These are phyloP conservation scores for Papilio aristodemus DNA, from an alignment of 1,140 invertebrate species.

Conservation along the genomic window DNA sequence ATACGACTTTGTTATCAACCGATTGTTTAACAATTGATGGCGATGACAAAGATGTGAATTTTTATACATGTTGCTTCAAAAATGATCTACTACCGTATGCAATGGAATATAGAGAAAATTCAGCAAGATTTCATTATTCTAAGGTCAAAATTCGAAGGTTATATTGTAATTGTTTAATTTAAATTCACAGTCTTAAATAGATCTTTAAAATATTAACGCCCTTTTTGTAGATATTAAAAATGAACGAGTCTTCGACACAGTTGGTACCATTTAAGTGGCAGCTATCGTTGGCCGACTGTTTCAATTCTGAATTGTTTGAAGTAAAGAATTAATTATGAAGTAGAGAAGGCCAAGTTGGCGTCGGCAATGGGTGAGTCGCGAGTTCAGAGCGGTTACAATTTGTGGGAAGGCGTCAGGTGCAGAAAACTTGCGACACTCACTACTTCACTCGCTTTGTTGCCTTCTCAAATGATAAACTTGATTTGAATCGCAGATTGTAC, in stretches of 20 bases:
- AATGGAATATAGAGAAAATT: not conserved
- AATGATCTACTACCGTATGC: not conserved
- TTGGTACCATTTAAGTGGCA: conserved; percentile 76
- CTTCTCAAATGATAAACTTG: conserved; percentile 76
- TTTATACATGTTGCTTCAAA: not conserved
- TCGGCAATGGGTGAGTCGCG: conserved; percentile 58
- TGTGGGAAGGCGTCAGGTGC: conserved; percentile 77
- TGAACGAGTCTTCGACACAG: conserved; percentile 71
- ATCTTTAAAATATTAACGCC: conserved; percentile 73
- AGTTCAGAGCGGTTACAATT: conserved; percentile 73
- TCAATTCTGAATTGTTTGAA: conserved; percentile 72
- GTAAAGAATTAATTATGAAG: conserved; percentile 80
- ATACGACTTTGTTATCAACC: too few relatives aligned
- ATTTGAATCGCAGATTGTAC: conserved; percentile 77
- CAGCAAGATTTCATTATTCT: not conserved
- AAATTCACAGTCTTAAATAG: conserved; percentile 55
- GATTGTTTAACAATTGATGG: too few relatives aligned
- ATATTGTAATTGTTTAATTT: not conserved
- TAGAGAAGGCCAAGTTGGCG: conserved; percentile 68
- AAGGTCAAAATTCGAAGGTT: too few relatives aligned
- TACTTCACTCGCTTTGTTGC: conserved; percentile 72
- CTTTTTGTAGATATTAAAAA: conserved; percentile 77
- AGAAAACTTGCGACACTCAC: conserved; percentile 61
- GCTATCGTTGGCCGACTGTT: conserved; percentile 65
- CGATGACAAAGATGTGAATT: too few relatives aligned